A percentile compares a stretch with the other conserved stretches of the same genome.
Conservation (phyloP, 1,140 invertebrate species). For the Hestina assimilis region DNA sequence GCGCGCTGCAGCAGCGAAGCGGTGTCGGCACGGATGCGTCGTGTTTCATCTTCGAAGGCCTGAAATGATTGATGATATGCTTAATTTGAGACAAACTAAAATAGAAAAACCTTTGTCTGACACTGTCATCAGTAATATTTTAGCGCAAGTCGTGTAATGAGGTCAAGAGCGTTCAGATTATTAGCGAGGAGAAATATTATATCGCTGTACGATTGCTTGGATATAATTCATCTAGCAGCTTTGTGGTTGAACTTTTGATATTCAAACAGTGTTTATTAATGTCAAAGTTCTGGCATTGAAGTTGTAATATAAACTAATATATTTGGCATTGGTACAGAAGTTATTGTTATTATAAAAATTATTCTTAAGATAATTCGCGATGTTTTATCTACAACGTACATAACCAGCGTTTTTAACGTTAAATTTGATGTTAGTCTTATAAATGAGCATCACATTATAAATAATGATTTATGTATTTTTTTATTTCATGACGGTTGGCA, state of each 20-base stretch:
- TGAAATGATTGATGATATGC: slow-evolving; percentile 53
- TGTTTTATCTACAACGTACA: no score
- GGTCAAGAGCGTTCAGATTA: slow-evolving; percentile 11
- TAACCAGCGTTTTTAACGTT: no score
- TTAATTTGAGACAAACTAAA: background rate
- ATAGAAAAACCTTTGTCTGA: background rate
- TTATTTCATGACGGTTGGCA: no score
- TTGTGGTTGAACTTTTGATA: background rate
- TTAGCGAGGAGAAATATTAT: background rate
- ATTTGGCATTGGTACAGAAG: no score
- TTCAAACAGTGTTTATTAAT: background rate
- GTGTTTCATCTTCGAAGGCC: slow-evolving; percentile 89
- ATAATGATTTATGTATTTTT: no score
- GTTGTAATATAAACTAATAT: no score
- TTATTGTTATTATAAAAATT: no score
- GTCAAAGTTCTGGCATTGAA: no score
- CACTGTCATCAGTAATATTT: background rate
- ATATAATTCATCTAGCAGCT: background rate
- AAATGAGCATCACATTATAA: no score
- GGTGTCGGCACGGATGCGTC: slow-evolving; percentile 86
- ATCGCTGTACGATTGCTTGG: background rate
- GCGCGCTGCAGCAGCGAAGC: slow-evolving; percentile 85
- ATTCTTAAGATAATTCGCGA: no score
- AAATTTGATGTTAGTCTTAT: no score
- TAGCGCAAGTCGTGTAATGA: background rate